phyloP scores from a whole-genome alignment of 2,888 invertebrate genomes.

The Adelognathus sp. region DNA sequence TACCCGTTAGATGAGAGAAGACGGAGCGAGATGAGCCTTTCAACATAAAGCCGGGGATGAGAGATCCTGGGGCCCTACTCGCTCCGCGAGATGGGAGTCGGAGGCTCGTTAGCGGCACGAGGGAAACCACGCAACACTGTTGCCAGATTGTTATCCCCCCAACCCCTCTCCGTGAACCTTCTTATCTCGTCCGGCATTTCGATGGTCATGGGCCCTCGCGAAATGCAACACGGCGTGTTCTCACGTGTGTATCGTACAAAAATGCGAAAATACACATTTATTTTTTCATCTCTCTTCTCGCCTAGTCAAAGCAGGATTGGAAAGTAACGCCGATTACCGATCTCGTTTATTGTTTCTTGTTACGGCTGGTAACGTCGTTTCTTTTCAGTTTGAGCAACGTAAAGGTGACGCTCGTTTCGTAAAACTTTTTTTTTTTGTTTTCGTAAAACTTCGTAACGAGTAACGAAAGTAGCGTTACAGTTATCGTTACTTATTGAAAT shows the following conservation, averaged over 20 bases:
- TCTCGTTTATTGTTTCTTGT: no score
- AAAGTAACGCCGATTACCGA: not conserved
- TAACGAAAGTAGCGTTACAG: no score
- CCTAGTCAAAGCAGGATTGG: not conserved
- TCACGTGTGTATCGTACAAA: conserved; percentile 13
- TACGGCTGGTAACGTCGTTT: no score
- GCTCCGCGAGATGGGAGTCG: conserved; percentile 70
- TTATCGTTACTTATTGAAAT: no score
- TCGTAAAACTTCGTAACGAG: no score
- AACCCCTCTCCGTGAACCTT: conserved; percentile 32
- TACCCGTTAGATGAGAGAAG: conserved; percentile 68
- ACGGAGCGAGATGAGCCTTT: conserved; percentile 69
- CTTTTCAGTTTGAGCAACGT: no score
- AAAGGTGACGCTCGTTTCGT: no score
- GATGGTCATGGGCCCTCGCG: conserved; percentile 21
- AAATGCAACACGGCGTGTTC: conserved; percentile 46
- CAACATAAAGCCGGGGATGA: conserved; percentile 67
- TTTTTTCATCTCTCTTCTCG: conserved; percentile 40
- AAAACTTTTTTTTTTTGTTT: no score
- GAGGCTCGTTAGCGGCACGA: conserved; percentile 78
- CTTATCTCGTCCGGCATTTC: conserved; percentile 28
- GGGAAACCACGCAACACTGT: conserved; percentile 75
- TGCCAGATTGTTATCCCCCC: conserved; percentile 76
- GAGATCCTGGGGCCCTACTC: conserved; percentile 54
- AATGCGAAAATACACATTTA: conserved; percentile 41